Conservation (phyloP, 1,140 invertebrate species). For the Lasioglossum albipes region DNA sequence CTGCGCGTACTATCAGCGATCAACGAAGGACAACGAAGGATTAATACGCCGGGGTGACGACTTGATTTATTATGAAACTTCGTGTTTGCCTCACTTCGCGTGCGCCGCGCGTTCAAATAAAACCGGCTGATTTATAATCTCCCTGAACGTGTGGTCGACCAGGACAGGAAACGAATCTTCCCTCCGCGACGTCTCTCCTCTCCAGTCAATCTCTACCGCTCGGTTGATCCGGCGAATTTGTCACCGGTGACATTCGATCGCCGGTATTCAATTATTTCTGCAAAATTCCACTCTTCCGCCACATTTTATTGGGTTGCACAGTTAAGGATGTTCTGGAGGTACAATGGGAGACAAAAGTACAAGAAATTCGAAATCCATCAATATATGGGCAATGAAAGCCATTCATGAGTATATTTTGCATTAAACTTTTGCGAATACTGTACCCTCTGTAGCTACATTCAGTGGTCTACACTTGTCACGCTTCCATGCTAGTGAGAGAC, state of each 20-base stretch:
- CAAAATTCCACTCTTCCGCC: too few species aligned
- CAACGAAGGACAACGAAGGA: slow-evolving; percentile 12
- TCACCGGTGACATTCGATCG: not conserved
- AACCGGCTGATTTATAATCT: slow-evolving; percentile 30
- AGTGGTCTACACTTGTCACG: too few species aligned
- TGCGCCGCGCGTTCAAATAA: slow-evolving; percentile 18
- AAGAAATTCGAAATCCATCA: too few species aligned
- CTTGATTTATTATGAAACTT: slow-evolving; percentile 34
- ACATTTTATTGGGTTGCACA: too few species aligned
- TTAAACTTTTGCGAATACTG: too few species aligned
- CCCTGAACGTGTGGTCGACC: not conserved
- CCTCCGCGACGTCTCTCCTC: not conserved
- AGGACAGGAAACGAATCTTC: slow-evolving; percentile 4
- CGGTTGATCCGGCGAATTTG: not conserved
- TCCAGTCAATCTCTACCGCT: too few species aligned
- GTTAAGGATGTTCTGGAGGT: too few species aligned
- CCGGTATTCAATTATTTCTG: not conserved
- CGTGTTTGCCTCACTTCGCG: slow-evolving; percentile 13
- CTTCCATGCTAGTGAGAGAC: too few species aligned
- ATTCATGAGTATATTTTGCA: too few species aligned
- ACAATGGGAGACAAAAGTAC: too few species aligned
- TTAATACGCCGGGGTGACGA: slow-evolving; percentile 14
- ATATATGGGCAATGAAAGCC: too few species aligned
- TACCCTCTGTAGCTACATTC: too few species aligned
- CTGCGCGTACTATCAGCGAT: slow-evolving; percentile 19